These are phyloP conservation scores for Leptatherina wallacei DNA, from an alignment of 2,797 vertebrate species.

Conservation along the genomic window DNA sequence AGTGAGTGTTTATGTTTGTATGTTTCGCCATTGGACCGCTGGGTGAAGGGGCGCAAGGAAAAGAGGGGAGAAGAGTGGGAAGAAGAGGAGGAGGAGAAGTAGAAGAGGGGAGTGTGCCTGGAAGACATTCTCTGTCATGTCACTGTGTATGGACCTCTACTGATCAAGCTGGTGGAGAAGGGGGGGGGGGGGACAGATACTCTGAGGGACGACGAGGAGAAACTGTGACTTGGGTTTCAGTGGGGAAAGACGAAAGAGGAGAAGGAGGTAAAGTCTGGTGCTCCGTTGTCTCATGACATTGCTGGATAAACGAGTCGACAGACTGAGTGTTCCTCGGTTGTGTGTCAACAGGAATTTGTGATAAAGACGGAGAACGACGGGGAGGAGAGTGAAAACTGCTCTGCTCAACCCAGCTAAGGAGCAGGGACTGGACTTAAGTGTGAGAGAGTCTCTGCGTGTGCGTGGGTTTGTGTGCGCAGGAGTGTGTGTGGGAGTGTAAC, in stretches of 20 bases:
- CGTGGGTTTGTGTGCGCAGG: slow-evolving; percentile 30
- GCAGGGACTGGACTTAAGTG: slow-evolving; percentile 58
- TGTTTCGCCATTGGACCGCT: slow-evolving; percentile 66
- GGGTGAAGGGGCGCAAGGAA: slow-evolving; percentile 69
- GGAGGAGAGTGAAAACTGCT: slow-evolving; percentile 50
- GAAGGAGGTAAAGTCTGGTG: slow-evolving; percentile 63
- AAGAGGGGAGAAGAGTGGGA: slow-evolving; percentile 31
- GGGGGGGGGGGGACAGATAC: slow-evolving; percentile 35
- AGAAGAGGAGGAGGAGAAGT: slow-evolving; percentile 39
- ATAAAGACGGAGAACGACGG: slow-evolving; percentile 32
- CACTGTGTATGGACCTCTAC: slow-evolving; percentile 72
- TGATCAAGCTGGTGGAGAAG: slow-evolving; percentile 67
- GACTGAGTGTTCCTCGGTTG: slow-evolving; percentile 51
- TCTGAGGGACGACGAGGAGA: slow-evolving; percentile 47
- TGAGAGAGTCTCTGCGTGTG: slow-evolving; percentile 35
- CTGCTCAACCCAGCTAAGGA: slow-evolving; percentile 47
- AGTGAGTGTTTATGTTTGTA: slow-evolving; percentile 70
- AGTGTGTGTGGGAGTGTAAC: slow-evolving; percentile 55
- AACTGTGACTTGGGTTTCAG: slow-evolving; percentile 65
- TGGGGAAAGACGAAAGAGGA: slow-evolving; percentile 46
- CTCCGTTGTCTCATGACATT: slow-evolving; percentile 63
- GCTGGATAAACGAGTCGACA: slow-evolving; percentile 56
- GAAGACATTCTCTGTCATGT: slow-evolving; percentile 78
- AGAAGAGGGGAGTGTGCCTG: slow-evolving; percentile 57
- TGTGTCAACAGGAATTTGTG: slow-evolving; percentile 59